Conservation (phyloP, 2,888 invertebrate genomes). For the Hemicrepidius hirtus region DNA sequence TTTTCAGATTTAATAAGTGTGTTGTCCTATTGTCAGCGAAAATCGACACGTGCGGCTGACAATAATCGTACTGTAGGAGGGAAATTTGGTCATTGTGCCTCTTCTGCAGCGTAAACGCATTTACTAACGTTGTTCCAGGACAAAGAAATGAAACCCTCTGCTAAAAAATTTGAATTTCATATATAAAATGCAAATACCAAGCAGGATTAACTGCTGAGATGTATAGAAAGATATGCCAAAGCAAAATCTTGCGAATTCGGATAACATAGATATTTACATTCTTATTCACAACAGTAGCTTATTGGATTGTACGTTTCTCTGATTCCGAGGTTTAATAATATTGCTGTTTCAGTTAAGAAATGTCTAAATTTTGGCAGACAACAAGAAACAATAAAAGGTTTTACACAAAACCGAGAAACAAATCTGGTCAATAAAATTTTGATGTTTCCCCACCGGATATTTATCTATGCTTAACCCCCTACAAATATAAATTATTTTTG, state of each 20-base stretch:
- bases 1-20: not conserved
- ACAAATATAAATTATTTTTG: too few relatives aligned
- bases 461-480: too few relatives aligned
- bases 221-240: not conserved
- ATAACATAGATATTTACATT: not conserved
- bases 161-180: not conserved
- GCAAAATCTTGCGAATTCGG: not conserved
- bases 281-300: too few relatives aligned
- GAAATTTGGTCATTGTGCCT: slow-evolving; percentile 7
- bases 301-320: too few relatives aligned
- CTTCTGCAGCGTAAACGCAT: slow-evolving; percentile 1
- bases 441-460: too few relatives aligned
- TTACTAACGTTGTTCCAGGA: too few relatives aligned
- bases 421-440: too few relatives aligned
- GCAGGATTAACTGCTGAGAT: not conserved
- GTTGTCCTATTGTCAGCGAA: not conserved
- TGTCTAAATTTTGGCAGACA: too few relatives aligned
- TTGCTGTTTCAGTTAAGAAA: too few relatives aligned
- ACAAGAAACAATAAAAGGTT: too few relatives aligned
- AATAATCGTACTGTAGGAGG: not conserved
- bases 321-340: too few relatives aligned
- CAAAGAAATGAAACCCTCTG: not conserved
- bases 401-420: too few relatives aligned
- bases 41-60: not conserved
- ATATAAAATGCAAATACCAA: not conserved